phyloP scores from a whole-genome alignment of 1,140 invertebrate genomes.

The Trachymyrmex septentrionalis region DNA sequence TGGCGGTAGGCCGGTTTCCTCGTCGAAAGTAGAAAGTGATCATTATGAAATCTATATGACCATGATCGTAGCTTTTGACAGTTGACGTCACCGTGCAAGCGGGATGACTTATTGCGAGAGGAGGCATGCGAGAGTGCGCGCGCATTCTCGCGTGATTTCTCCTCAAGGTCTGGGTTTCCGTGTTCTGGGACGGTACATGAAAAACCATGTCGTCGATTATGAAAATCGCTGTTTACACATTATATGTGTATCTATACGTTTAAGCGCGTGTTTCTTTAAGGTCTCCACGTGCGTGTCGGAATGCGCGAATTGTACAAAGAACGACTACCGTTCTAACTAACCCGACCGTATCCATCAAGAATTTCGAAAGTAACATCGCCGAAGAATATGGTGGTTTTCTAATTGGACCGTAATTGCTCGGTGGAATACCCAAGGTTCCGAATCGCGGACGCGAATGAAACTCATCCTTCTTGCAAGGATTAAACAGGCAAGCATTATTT shows the following conservation, averaged over 20 bases:
- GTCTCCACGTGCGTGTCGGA: neutral
- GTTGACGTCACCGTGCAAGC: slow-evolving; percentile 67
- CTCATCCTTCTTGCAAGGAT: slow-evolving; percentile 11
- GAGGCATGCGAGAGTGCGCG: neutral
- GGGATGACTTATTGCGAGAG: slow-evolving; percentile 72
- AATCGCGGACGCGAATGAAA: slow-evolving; percentile 24
- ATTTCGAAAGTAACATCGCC: slow-evolving; percentile 45
- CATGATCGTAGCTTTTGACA: slow-evolving; percentile 66
- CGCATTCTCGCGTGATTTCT: slow-evolving; percentile 69
- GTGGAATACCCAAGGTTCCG: slow-evolving; percentile 27
- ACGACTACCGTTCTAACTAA: too few species aligned
- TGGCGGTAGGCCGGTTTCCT: slow-evolving; percentile 6
- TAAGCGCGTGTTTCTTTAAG: slow-evolving; percentile 26
- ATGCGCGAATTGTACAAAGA: slow-evolving; percentile 1
- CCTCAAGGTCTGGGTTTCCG: slow-evolving; percentile 60
- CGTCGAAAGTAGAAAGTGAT: slow-evolving; percentile 79
- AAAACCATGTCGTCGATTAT: slow-evolving; percentile 48
- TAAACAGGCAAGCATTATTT: slow-evolving; percentile 26
- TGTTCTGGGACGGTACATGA: slow-evolving; percentile 8
- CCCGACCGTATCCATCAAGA: neutral
- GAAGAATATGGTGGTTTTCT: slow-evolving; percentile 26
- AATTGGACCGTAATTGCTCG: slow-evolving; percentile 36
- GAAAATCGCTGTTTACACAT: slow-evolving; percentile 5
- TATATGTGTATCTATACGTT: neutral
- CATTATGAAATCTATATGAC: slow-evolving; percentile 82